Conservation (phyloP, 2,888 invertebrate genomes). For the Ganaspis brasiliensis region DNA sequence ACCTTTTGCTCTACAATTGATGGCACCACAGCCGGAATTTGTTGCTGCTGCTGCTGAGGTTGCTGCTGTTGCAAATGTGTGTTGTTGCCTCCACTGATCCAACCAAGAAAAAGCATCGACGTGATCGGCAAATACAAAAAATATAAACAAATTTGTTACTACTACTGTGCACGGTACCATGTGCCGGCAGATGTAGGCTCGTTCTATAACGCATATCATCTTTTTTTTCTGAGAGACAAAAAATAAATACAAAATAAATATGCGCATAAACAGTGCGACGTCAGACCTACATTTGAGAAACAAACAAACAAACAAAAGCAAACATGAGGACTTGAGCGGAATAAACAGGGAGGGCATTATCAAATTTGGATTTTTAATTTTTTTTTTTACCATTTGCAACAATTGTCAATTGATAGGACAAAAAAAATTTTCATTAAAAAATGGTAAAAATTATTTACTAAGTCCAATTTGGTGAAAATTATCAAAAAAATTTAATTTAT, state of each 20-base stretch:
- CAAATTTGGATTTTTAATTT: background rate
- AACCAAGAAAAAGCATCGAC: slow-evolving; percentile 74
- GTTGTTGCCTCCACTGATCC: slow-evolving; percentile 76
- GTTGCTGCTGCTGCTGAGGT: slow-evolving; percentile 54
- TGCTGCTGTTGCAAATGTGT: slow-evolving; percentile 49
- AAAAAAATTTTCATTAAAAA: too few relatives aligned
- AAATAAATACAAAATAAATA: slow-evolving; percentile 80
- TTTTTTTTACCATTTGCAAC: background rate
- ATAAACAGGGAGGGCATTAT: background rate
- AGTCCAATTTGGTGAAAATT: too few relatives aligned
- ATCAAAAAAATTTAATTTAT: too few relatives aligned
- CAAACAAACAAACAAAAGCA: slow-evolving; percentile 77
- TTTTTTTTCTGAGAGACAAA: slow-evolving; percentile 68
- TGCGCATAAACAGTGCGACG: slow-evolving; percentile 74
- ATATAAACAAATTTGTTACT: slow-evolving; percentile 80
- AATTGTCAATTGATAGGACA: background rate
- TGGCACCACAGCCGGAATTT: slow-evolving; percentile 53
- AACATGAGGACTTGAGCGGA: slow-evolving; percentile 67
- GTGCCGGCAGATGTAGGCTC: slow-evolving; percentile 63
- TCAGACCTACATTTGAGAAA: slow-evolving; percentile 80
- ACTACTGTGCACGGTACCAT: slow-evolving; percentile 69
- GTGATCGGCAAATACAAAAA: slow-evolving; percentile 80
- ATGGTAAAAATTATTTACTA: too few relatives aligned
- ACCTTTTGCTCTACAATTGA: slow-evolving; percentile 8
- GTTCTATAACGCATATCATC: slow-evolving; percentile 65